These are phyloP conservation scores for Lycodopsis pacificus DNA, from an alignment of 2,797 vertebrate species.

Conservation along the genomic window DNA sequence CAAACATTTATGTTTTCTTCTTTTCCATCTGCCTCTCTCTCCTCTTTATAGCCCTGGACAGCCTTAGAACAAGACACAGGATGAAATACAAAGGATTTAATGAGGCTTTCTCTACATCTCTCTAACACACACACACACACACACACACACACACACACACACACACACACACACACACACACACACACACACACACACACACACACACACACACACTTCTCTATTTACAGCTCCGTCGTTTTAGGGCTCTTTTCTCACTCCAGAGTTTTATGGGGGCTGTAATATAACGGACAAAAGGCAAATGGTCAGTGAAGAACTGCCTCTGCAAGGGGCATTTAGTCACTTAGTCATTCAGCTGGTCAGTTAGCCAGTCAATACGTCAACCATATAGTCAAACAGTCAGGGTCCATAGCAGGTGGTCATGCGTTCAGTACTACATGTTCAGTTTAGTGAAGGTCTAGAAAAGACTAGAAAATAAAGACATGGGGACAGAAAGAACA, in stretches of 20 bases:
- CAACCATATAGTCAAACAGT: conserved; percentile 25
- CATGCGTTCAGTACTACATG: background rate
- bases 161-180: conserved; percentile 32
- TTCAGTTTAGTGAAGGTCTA: conserved; percentile 7
- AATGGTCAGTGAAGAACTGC: conserved; percentile 72
- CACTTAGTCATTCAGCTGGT: conserved; percentile 64
- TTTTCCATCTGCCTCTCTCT: conserved; percentile 57
- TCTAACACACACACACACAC: conserved; percentile 29
- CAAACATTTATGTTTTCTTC: conserved; percentile 60
- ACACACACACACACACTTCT: conserved; percentile 39
- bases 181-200: conserved; percentile 36
- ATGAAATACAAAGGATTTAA: conserved; percentile 76
- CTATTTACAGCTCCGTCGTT: conserved; percentile 62
- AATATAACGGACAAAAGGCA: conserved; percentile 77
- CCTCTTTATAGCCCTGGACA: conserved; percentile 62
- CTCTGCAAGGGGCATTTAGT: conserved; percentile 56
- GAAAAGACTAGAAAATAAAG: background rate
- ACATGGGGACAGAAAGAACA: background rate
- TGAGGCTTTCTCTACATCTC: conserved; percentile 54
- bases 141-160: conserved; percentile 33
- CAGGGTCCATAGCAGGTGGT: conserved; percentile 31
- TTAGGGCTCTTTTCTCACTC: conserved; percentile 65
- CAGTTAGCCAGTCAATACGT: conserved; percentile 57
- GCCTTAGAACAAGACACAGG: conserved; percentile 61
- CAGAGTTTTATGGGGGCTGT: conserved; percentile 61